Percentiles rank a stretch among this genome's conserved stretches.
Conservation (phyloP, 2,888 invertebrate genomes). For the Suillia variegata region DNA sequence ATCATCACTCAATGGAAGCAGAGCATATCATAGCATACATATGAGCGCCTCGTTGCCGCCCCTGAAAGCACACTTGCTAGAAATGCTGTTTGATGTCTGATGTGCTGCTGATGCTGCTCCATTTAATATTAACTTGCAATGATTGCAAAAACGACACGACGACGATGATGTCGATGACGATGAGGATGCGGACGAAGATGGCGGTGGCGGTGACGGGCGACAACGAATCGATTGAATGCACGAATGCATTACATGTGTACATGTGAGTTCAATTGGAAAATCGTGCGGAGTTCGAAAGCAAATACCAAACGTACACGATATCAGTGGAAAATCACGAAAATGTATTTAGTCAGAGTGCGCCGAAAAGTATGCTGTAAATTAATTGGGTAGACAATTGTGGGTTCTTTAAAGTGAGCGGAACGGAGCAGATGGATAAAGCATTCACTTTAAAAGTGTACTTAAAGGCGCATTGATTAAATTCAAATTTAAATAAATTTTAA, state of each 20-base stretch:
- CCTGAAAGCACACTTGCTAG: conserved; percentile 4
- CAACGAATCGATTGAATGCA: conserved; percentile 58
- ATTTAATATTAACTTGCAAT: conserved; percentile 56
- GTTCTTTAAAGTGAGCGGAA: not conserved
- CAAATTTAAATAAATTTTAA: too few species aligned
- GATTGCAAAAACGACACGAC: conserved; percentile 46
- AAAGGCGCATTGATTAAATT: too few species aligned
- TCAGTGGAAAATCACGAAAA: conserved; percentile 31
- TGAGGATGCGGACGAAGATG: too few species aligned
- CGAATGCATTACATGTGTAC: conserved; percentile 52
- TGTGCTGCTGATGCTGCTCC: conserved; percentile 43
- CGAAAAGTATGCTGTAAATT: conserved; percentile 37
- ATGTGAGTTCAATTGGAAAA: conserved; percentile 57
- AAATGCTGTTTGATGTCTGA: conserved; percentile 44
- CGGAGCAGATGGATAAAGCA: not conserved
- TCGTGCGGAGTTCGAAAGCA: conserved; percentile 50
- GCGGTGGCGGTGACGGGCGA: too few species aligned
- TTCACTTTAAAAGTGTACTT: too few species aligned
- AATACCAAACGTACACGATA: conserved; percentile 29
- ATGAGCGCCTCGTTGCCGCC: not conserved
- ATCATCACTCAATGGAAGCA: too few species aligned
- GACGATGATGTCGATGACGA: too few species aligned
- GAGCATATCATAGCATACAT: too few species aligned
- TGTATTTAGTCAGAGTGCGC: conserved; percentile 32
- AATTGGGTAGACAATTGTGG: conserved; percentile 39